Evolutionary conservation across 2,888 invertebrate genomes (phyloP), one percentile per base, ranked within the genome.

Genomic region (Rhabditophanes sp.): DNA sequence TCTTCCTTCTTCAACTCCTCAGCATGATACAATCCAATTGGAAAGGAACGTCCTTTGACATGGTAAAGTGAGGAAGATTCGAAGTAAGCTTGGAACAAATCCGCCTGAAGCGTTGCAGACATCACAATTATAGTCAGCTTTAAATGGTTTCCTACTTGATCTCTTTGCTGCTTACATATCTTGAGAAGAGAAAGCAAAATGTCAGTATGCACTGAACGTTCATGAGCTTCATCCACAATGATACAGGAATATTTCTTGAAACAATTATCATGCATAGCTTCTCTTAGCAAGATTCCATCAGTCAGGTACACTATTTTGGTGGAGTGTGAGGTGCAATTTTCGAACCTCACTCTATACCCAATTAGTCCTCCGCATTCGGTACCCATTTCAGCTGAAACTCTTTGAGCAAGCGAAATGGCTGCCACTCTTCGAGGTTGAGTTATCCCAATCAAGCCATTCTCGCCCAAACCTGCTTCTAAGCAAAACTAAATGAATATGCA

Each of bases 31-130:
- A 71, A 70, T 62, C 69, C 57, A 17, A 72, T 68, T 2, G 81
- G 79, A 67, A 75, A 78, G 21, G 82, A 81, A 44, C 88, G 72
- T 0, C 93, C 93, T 67, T 84, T 80, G 26, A 93, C 70, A 66
- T 85, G 85, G 52, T 87, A 73, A 0, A 81, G 82, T 28, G 79
- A 78, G 29, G 82, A 82, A 39, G 78, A 75, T 56, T 80, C 75
- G 66, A 87, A 93, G 66, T 87, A 96, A 42, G 75, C 73, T 21
- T 79, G 77, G 67, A 93, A 88, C 57, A 82, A 78, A 60, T 82
- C 79, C 0, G 87, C 85, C 67, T 93, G 83, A 61, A 90, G 76
- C 0, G 93, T 93, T 0, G 93, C 93, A 0, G 93, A 96, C 0
- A 88, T 82, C 16, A 96, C 76, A 1, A 96, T 76, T 0, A 96